These are phyloP conservation scores for Calypte anna DNA, from an alignment of 2,113 vertebrate species.

Conservation along the genomic window DNA sequence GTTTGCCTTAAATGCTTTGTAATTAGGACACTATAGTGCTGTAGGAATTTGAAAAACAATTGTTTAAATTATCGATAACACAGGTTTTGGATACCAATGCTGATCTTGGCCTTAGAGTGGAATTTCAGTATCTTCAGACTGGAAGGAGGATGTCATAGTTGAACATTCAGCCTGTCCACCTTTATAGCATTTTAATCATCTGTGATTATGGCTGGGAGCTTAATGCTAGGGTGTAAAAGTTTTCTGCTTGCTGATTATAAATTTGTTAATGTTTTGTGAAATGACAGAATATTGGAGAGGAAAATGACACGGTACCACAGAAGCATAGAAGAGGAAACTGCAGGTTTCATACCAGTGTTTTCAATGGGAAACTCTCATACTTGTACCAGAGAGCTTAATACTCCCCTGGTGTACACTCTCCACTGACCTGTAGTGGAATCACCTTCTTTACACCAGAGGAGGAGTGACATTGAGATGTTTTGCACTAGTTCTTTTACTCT, in stretches of 20 bases:
- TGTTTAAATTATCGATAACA: not conserved
- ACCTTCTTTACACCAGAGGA: not conserved
- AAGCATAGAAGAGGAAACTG: not conserved
- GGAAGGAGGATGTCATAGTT: not conserved
- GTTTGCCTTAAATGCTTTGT: not conserved
- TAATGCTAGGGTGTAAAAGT: not conserved
- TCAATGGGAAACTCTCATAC: not conserved
- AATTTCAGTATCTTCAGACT: not conserved
- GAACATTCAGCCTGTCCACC: not conserved
- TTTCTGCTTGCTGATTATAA: not conserved
- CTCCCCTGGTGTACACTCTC: fast-evolving
- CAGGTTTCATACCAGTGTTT: not conserved
- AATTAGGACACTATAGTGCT: not conserved
- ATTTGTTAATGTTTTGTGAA: not conserved
- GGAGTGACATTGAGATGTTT: not conserved
- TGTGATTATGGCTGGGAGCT: not conserved
- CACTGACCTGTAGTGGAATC: not conserved
- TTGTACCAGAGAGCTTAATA: not conserved
- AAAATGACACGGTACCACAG: not conserved
- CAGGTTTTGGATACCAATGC: not conserved
- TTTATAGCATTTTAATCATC: not conserved
- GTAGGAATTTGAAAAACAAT: not conserved
- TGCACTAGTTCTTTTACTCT: not conserved
- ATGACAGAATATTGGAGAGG: not conserved
- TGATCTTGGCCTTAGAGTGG: not conserved